Percentiles rank a stretch among this genome's conserved stretches.
phyloP scores from a whole-genome alignment of 2,797 vertebrate genomes.

The Enteromius paludinosus region DNA sequence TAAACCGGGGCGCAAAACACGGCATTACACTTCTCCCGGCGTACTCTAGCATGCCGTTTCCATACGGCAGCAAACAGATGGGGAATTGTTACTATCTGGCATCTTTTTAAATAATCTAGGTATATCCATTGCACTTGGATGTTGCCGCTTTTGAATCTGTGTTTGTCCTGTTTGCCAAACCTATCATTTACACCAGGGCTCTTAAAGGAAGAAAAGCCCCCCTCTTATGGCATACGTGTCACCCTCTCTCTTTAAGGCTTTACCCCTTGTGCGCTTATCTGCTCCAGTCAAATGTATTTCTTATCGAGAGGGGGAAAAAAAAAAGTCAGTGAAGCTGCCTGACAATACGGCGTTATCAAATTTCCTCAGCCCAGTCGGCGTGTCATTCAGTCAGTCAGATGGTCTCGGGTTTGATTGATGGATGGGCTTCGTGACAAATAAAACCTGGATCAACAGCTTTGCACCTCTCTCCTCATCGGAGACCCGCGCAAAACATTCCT shows the following conservation, averaged over 20 bases:
- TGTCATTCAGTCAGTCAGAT: constrained; percentile 93
- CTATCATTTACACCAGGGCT: constrained; percentile 91
- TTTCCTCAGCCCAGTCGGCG: constrained; percentile 97
- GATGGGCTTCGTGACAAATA: constrained; percentile 93
- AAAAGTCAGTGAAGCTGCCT: constrained; percentile 80
- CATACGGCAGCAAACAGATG: constrained; percentile 61
- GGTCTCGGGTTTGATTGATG: constrained; percentile 92
- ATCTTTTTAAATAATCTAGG: constrained; percentile 78
- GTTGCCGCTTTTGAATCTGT: constrained; percentile 70
- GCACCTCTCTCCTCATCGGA: constrained; percentile 87
- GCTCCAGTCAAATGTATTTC: constrained; percentile 99
- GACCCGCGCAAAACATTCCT: constrained; percentile 90
- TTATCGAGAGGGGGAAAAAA: constrained; percentile 81
- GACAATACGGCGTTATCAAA: constrained; percentile 99
- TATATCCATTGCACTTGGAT: constrained; percentile 73
- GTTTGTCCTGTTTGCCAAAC: constrained; percentile 85
- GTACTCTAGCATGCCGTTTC: constrained; percentile 61
- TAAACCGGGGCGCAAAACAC: constrained; percentile 72
- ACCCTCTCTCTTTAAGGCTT: constrained; percentile 87
- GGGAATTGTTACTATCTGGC: constrained; percentile 65
- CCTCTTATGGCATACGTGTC: constrained; percentile 82
- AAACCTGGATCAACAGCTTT: constrained; percentile 97
- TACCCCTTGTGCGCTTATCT: constrained; percentile 94
- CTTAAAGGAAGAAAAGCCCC: constrained; percentile 76
- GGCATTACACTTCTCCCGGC: constrained; percentile 60